Conservation (phyloP, 2,113 vertebrate genomes). For the Acrocephalus kingi region DNA sequence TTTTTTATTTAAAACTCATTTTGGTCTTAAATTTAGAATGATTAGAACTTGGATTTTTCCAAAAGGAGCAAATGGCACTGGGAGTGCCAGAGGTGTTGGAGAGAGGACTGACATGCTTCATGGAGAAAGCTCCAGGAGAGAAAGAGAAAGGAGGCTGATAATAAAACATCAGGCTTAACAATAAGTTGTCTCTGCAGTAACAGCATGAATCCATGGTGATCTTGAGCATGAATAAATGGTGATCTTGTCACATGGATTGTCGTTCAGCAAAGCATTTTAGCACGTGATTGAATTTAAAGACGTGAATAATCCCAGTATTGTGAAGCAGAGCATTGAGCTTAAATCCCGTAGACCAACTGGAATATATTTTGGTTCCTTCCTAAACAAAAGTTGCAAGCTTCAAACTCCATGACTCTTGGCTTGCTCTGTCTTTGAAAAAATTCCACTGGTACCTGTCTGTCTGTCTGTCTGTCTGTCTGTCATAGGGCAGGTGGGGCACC, state of each 20-base stretch:
- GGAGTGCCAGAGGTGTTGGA: background rate
- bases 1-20: slow-evolving; percentile 80
- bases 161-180: background rate
- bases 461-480: background rate
- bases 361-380: background rate
- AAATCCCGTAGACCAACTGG: background rate
- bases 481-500: background rate
- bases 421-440: background rate
- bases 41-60: slow-evolving; percentile 65
- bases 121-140: background rate
- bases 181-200: background rate
- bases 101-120: background rate
- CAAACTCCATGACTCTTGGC: background rate
- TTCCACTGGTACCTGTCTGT: background rate
- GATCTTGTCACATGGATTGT: background rate
- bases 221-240: background rate
- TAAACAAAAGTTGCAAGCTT: background rate
- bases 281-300: slow-evolving; percentile 24
- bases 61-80: slow-evolving; percentile 46
- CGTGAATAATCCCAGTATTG: background rate
- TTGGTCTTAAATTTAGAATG: slow-evolving; percentile 68
- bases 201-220: background rate
- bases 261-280: slow-evolving; percentile 32
- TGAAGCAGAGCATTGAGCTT: background rate
- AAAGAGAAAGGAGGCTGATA: background rate